Conservation (phyloP, 2,888 invertebrate genomes). For the Galerucella nymphaeae region DNA sequence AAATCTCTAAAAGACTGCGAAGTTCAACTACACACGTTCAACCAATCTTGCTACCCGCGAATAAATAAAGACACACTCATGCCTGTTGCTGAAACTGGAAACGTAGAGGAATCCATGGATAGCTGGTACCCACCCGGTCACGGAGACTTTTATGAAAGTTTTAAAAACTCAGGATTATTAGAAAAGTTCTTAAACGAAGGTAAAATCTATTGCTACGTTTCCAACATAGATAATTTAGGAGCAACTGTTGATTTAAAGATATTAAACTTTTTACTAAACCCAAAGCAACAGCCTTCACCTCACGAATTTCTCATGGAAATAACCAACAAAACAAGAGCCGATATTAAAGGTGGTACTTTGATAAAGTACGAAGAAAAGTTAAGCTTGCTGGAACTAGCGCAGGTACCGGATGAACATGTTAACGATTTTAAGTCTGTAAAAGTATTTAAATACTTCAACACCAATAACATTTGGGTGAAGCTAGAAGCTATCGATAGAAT, state of each 20-base stretch:
- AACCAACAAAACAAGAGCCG: constrained; percentile 98
- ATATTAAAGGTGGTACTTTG: constrained; percentile 98
- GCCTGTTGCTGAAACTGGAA: constrained; percentile 85
- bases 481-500: constrained; percentile 90
- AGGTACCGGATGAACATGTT: constrained; percentile 95
- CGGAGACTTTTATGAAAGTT: constrained; percentile 98
- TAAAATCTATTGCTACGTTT: constrained; percentile 95
- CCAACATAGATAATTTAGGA: constrained; percentile 99
- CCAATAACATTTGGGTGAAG: constrained; percentile 98
- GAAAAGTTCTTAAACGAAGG: constrained; percentile 87
- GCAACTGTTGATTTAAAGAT: constrained; percentile 98
- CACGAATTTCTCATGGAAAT: constrained; percentile 99
- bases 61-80: constrained; percentile 93
- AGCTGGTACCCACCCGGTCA: constrained; percentile 78
- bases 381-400: constrained; percentile 95
- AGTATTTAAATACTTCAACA: constrained; percentile 99
- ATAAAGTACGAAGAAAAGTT: constrained; percentile 96
- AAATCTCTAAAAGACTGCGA: constrained; percentile 92
- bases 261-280: constrained; percentile 74
- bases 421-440: constrained; percentile 99
- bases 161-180: constrained; percentile 92
- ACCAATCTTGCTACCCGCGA: constrained; percentile 96
- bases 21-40: constrained; percentile 94
- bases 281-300: constrained; percentile 64
- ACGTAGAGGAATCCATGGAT: constrained; percentile 82